phyloP scores from a whole-genome alignment of 2,113 vertebrate genomes.

The Athene cunicularia region DNA sequence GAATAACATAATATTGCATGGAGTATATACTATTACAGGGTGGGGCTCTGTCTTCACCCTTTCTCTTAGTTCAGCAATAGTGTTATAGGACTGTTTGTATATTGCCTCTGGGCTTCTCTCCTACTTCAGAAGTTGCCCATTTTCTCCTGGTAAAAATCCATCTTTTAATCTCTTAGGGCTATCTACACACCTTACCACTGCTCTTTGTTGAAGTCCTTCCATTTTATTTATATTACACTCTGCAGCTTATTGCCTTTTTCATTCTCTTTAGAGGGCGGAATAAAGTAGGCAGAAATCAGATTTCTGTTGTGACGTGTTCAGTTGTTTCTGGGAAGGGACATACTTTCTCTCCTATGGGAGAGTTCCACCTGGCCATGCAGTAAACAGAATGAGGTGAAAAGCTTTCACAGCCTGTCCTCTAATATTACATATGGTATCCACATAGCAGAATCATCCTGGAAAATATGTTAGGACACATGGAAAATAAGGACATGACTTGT shows the following conservation, averaged over 20 bases:
- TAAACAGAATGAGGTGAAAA: neutral
- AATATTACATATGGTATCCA: fast-evolving
- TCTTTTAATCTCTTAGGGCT: neutral
- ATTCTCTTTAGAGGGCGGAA: neutral
- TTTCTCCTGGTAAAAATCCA: neutral
- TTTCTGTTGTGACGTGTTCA: neutral
- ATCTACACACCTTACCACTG: neutral
- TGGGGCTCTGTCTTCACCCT: neutral
- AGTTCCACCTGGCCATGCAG: neutral
- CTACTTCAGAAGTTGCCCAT: neutral
- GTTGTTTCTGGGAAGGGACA: neutral
- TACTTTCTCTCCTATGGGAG: neutral
- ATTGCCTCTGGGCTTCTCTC: neutral
- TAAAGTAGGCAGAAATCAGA: neutral
- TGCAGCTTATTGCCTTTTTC: neutral
- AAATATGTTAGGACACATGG: no score
- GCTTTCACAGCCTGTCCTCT: neutral
- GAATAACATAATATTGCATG: neutral
- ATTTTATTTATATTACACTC: neutral
- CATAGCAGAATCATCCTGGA: neutral
- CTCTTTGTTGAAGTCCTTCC: neutral
- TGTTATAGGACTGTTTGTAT: neutral
- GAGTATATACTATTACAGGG: neutral
- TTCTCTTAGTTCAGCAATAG: neutral
- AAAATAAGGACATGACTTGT: no score